Percentiles rank a stretch among this genome's conserved stretches.
Evolutionary conservation across 2,888 invertebrate genomes (phyloP).

Genomic region (Tetrapedia diversipes): DNA sequence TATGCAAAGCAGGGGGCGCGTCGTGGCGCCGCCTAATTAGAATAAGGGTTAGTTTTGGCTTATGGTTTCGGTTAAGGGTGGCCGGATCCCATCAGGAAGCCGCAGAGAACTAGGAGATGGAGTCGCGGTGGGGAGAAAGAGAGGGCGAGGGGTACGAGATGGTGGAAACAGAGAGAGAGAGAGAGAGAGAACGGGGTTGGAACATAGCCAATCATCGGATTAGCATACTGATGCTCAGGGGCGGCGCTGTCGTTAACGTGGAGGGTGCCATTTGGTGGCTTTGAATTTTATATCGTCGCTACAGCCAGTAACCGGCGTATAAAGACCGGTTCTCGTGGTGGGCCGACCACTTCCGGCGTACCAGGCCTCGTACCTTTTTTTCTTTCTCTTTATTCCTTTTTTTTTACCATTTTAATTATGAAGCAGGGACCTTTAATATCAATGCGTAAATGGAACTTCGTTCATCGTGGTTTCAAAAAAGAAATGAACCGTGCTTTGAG

Average conservation of each 20-base stretch:
- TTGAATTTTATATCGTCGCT: conserved; percentile 78
- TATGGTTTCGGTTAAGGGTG: conserved; percentile 81
- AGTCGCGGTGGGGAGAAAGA: conserved; percentile 47
- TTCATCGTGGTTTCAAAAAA: too few relatives aligned
- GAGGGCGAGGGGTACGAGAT: conserved; percentile 28
- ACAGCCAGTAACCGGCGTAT: conserved; percentile 68
- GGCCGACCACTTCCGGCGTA: conserved; percentile 50
- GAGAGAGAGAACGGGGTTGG: conserved; percentile 74
- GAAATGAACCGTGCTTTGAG: too few relatives aligned
- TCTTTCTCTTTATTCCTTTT: background rate
- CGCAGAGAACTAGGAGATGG: conserved; percentile 65
- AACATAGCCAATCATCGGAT: conserved; percentile 83
- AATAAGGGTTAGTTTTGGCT: conserved; percentile 82
- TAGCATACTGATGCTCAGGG: conserved; percentile 83
- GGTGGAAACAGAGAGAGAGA: conserved; percentile 41
- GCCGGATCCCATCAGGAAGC: conserved; percentile 73
- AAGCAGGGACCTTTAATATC: too few relatives aligned
- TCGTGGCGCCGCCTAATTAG: conserved; percentile 79
- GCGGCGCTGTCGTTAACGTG: conserved; percentile 80
- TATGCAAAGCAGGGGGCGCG: conserved; percentile 78
- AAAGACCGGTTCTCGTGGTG: conserved; percentile 58
- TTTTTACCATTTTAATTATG: background rate
- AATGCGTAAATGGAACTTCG: too few relatives aligned
- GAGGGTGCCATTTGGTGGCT: conserved; percentile 80
- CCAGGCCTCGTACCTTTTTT: conserved; percentile 30